Evolutionary conservation across 1,140 invertebrate genomes (phyloP), one percentile per base, ranked within the genome.

Genomic region (Teleogryllus occipitalis): DNA sequence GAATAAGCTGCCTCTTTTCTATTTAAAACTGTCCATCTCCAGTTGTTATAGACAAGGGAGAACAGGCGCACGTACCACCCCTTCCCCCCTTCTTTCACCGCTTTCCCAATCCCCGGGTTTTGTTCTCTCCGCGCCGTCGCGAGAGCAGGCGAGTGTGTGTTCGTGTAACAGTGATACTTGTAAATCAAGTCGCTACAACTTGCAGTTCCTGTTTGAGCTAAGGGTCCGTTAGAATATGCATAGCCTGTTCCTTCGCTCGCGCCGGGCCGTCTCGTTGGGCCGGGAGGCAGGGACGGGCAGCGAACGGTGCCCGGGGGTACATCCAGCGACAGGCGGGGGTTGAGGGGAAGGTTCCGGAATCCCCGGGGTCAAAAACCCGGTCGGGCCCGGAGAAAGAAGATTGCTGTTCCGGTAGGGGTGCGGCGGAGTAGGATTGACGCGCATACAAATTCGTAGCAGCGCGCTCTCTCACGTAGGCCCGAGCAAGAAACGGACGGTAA

Each of bases 111-210:
- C 27, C 27, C 27, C 27, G 27, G 27, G 27, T 39, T 39, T 39
- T 39, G 27, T 10, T 65, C 54, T 65, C 18, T 2, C 18, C 54
- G 54, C 18, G 54, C 7, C 49, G 49, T 18, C 7, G 54, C 10
- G 10, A 2, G 54, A 65, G 54, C 18, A 7, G 2, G 27, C 27
- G 54, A 14, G 54, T 18, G 18, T 65, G 54, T 18, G 7, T 65
- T 65, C 54, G 54, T 65, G 54, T 65, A 65, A 65, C 54, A 65
- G 54, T 65, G 54, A 65, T 65, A 65, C 54, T 65, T 65, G 54
- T 65, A 65, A 65, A 65, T 65, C 54, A 65, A 65, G 54, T 65
- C 18, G 54, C 54, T 65, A 65, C 18, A 65, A 65, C 54, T 65
- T 18, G 54, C 54, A 65, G 54, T 65, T 65, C 54, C 54, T 65